Base-by-base conservation (phyloP, 2,888 invertebrate genomes). In the Crepidodera aurea region DNA sequence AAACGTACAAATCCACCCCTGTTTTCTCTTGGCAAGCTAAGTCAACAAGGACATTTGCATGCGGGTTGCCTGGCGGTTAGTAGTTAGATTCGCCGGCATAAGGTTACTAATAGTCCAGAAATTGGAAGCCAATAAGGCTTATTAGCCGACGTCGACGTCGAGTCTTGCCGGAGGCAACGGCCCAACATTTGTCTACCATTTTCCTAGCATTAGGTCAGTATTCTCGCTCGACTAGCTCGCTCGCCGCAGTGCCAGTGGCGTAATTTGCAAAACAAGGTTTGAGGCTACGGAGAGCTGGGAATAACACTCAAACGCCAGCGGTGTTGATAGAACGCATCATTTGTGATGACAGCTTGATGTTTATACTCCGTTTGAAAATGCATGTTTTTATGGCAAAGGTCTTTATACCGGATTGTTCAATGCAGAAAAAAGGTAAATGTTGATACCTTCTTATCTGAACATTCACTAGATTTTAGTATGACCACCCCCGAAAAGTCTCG, bases 21-120 rank as follows among this genome's bases (percentile, higher is more conserved):
- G 42, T 42, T 16, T 10, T 8, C 29, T 29, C 10, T 34, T 19
- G 42, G 25, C 27, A 53, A 29, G 27, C 46, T n/a, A 51, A 53
- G 51, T 51, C 58, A 56, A 65, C 50, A 34, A 6, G 62, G 46
- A 15, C 32, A 62, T 65, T 62, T 62, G 44, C 59, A 65, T 65
- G 65, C 55, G 44, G 46, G 46, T 18, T 13, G 48, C 19, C 39
- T 55, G 19, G 10, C 37, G 60, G 54, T 37, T 61, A 51, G 37
- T 62, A 32, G 60, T 29, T 58, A 51, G 34, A 51, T 54, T 46
- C 42, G 32, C 42, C 51, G 46, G 62, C 62, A 63, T 58, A 62
- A 58, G 60, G 62, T 63, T 60, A 58, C 62, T 66, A 63, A 66
- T 63, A 58, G 62, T 54, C 22, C 12, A 19, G 44, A 60, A 62